Evolutionary conservation across 1,140 invertebrate species (phyloP).

Genomic region (Drosophila ohnishii): DNA sequence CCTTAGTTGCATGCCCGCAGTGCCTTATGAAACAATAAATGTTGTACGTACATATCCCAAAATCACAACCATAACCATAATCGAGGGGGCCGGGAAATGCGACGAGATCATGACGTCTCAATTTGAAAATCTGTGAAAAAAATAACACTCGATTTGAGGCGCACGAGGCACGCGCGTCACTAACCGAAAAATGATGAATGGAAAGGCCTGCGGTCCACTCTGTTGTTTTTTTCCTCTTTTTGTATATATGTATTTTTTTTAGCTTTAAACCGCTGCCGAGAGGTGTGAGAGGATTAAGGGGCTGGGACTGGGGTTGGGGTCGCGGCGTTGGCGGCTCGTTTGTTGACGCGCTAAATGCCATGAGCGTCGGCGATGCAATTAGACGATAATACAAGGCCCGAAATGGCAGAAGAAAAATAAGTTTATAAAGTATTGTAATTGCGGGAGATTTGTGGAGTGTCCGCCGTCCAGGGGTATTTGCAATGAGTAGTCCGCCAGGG

Average conservation of each 20-base stretch:
- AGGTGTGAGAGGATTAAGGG: constrained; percentile 39
- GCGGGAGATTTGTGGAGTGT: constrained; percentile 47
- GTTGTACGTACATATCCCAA: constrained; percentile 53
- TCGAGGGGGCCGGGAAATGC: constrained; percentile 20
- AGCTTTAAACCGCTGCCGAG: constrained; percentile 15
- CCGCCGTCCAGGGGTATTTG: constrained; percentile 34
- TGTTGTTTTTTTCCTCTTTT: constrained; percentile 20
- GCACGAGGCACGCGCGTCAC: constrained; percentile 79
- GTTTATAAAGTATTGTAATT: constrained; percentile 52
- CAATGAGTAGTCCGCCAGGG: constrained; percentile 37
- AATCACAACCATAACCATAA: constrained; percentile 23
- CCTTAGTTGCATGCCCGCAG: constrained; percentile 57
- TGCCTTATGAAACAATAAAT: constrained; percentile 75
- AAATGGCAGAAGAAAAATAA: constrained; percentile 37
- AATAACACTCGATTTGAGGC: constrained; percentile 65
- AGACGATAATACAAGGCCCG: constrained; percentile 68
- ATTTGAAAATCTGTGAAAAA: constrained; percentile 73
- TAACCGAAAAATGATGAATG: constrained; percentile 79
- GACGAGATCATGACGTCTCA: constrained; percentile 71
- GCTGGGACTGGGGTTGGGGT: constrained; percentile 21
- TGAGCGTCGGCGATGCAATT: constrained; percentile 75
- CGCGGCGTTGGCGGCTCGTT: constrained; percentile 73
- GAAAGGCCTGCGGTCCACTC: constrained; percentile 62
- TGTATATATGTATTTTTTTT: constrained; percentile 17
- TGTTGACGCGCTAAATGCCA: constrained; percentile 79